Evolutionary conservation across 2,113 vertebrate species (phyloP).

Genomic region (Conger conger): DNA sequence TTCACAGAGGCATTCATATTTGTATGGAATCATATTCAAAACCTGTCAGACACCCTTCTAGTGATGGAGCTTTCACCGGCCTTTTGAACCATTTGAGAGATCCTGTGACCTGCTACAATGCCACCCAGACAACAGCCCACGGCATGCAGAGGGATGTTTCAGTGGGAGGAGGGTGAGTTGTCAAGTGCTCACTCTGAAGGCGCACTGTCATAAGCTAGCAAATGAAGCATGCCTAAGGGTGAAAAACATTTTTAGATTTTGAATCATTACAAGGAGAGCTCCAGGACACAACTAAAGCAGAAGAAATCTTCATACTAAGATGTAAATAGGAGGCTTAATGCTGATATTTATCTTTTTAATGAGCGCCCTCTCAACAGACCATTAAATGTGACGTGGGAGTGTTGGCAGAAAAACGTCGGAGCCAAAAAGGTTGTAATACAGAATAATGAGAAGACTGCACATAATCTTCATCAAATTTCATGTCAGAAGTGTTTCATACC

Average conservation of each 20-base stretch:
- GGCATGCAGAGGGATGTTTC: not conserved
- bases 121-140: constrained; percentile 8
- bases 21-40: not conserved
- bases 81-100: constrained; percentile 9
- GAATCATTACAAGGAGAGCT: constrained; percentile 19
- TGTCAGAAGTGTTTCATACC: not conserved
- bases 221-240: constrained; percentile 17
- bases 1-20: not conserved
- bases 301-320: constrained; percentile 16
- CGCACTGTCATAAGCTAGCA: constrained; percentile 1
- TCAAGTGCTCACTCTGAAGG: constrained; percentile 13
- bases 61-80: constrained; percentile 16
- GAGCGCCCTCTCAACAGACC: not conserved
- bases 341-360: not conserved
- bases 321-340: not conserved
- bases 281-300: not conserved
- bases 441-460: not conserved
- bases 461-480: not conserved
- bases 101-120: constrained; percentile 6
- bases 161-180: constrained; percentile 12
- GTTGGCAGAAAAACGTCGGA: not conserved
- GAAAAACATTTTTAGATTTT: constrained; percentile 3
- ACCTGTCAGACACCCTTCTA: not conserved
- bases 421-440: not conserved
- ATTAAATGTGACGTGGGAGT: constrained; percentile 3